phyloP scores from a whole-genome alignment of 2,888 invertebrate genomes.

The Phalera bucephala region DNA sequence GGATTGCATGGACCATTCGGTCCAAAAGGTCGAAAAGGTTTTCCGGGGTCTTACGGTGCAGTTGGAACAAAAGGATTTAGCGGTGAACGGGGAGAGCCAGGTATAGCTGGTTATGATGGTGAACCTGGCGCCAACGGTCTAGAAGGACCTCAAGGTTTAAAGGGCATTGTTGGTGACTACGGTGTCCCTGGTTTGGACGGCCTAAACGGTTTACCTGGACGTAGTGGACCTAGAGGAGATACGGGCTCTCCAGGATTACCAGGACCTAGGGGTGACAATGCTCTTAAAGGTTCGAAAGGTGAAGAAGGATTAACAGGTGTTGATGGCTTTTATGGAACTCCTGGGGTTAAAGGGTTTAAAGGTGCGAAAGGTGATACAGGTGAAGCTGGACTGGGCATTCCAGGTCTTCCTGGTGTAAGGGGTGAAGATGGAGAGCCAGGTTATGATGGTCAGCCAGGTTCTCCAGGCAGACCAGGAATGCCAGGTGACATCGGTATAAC shows the following conservation, averaged over 20 bases:
- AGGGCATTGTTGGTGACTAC: slow-evolving; percentile 47
- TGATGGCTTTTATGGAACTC: slow-evolving; percentile 65
- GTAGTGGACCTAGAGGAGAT: slow-evolving; percentile 75
- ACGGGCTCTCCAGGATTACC: slow-evolving; percentile 79
- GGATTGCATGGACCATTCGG: slow-evolving; percentile 65
- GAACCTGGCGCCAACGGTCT: slow-evolving; percentile 75
- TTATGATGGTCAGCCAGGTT: slow-evolving; percentile 69
- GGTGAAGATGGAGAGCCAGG: slow-evolving; percentile 86
- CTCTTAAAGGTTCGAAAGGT: slow-evolving; percentile 85
- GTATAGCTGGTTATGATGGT: slow-evolving; percentile 82
- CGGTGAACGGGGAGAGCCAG: slow-evolving; percentile 91
- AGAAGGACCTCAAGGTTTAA: slow-evolving; percentile 44
- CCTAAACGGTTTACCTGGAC: slow-evolving; percentile 50
- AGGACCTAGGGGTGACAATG: slow-evolving; percentile 84
- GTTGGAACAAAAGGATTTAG: slow-evolving; percentile 50
- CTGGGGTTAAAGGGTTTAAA: slow-evolving; percentile 42
- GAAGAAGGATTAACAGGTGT: slow-evolving; percentile 68
- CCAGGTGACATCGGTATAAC: slow-evolving; percentile 79
- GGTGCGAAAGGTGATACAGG: slow-evolving; percentile 85
- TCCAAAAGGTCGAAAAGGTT: slow-evolving; percentile 60
- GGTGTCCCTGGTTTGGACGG: slow-evolving; percentile 50
- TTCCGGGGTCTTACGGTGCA: slow-evolving; percentile 67
- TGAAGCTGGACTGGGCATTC: slow-evolving; percentile 69
- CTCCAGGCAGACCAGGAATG: slow-evolving; percentile 78
- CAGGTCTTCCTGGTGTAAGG: slow-evolving; percentile 81